Percentiles rank a stretch among this genome's conserved stretches.
phyloP scores from a whole-genome alignment of 2,797 vertebrate genomes.

The Loris lydekkerianus region DNA sequence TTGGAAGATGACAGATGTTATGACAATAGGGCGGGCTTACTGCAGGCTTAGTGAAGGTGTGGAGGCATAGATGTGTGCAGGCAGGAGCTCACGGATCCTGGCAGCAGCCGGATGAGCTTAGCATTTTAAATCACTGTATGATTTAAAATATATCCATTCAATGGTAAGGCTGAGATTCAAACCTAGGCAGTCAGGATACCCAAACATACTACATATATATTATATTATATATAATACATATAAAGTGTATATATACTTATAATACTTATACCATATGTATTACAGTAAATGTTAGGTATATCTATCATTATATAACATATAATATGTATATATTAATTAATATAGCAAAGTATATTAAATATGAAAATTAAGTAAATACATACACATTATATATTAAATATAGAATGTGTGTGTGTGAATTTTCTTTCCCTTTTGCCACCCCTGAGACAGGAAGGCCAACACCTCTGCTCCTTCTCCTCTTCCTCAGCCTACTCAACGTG shows the following conservation, averaged over 20 bases:
- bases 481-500: not conserved
- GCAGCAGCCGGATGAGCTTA: not conserved
- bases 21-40: not conserved
- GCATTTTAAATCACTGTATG: not conserved
- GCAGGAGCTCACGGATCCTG: not conserved
- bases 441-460: not conserved
- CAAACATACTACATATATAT: not conserved
- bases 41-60: not conserved
- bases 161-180: not conserved
- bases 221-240: not conserved
- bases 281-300: not conserved
- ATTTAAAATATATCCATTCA: not conserved
- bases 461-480: not conserved
- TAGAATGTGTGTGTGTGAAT: not conserved
- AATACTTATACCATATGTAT: not conserved
- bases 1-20: not conserved
- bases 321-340: not conserved
- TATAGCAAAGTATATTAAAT: not conserved
- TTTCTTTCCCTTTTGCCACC: not conserved
- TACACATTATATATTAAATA: too few relatives aligned
- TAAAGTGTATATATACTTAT: not conserved
- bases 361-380: not conserved
- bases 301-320: not conserved
- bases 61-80: rapidly evolving
- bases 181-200: not conserved